A percentile compares a stretch with the other conserved stretches of the same genome.
Conservation (phyloP, 2,797 vertebrate genomes). For the Hoplostethus mediterraneus region DNA sequence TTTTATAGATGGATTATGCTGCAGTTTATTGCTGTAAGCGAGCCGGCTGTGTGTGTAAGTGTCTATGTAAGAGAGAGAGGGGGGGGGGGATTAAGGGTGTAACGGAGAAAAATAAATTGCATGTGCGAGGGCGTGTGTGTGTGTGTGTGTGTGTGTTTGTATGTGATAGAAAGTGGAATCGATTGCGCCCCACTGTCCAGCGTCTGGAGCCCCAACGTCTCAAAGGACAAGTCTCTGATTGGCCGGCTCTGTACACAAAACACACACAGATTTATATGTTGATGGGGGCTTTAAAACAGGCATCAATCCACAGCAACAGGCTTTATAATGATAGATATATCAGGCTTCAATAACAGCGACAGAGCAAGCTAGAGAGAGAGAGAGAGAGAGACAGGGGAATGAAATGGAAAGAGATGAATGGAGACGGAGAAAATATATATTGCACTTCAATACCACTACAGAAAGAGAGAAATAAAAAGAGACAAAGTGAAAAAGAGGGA, state of each 20-base stretch:
- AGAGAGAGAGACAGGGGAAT: neutral
- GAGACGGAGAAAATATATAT: no score
- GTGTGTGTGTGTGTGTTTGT: slow-evolving; percentile 8
- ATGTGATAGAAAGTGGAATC: neutral
- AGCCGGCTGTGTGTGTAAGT: neutral
- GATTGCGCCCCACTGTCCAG: neutral
- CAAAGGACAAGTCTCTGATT: neutral
- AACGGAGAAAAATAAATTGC: neutral
- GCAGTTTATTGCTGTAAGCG: slow-evolving; percentile 53
- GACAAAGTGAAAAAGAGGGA: neutral
- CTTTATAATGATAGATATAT: slow-evolving; percentile 10
- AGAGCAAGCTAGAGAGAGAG: neutral
- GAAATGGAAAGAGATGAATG: no score
- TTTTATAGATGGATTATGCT: slow-evolving; percentile 52
- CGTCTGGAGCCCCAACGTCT: neutral
- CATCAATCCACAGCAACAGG: slow-evolving; percentile 13
- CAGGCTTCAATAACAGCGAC: slow-evolving; percentile 2
- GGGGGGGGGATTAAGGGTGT: neutral
- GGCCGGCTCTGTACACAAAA: neutral
- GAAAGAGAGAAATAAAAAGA: neutral
- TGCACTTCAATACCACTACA: no score
- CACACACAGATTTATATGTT: slow-evolving; percentile 18
- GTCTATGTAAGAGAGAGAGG: neutral
- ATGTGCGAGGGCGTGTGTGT: neutral
- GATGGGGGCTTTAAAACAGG: slow-evolving; percentile 13